Conservation (phyloP, 2,888 invertebrate genomes). For the Notodromas monacha region DNA sequence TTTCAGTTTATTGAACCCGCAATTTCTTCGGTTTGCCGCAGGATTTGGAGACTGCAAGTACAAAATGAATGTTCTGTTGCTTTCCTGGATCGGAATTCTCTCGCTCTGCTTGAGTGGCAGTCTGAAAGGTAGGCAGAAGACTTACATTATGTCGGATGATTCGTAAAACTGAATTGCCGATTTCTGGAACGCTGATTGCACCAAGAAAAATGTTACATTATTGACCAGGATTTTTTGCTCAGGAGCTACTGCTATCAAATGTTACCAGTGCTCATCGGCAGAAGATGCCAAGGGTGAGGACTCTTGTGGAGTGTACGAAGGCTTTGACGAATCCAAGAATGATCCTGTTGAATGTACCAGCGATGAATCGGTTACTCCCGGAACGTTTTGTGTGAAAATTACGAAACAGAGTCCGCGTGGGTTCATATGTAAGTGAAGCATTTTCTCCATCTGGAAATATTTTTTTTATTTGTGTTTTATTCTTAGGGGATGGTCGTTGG, state of each 20-base stretch:
- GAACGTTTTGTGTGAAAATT: slow-evolving; percentile 80
- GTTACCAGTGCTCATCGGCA: slow-evolving; percentile 71
- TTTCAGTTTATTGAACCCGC: no score
- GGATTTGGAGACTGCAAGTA: no score
- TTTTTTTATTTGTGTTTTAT: neutral
- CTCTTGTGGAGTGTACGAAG: slow-evolving; percentile 58
- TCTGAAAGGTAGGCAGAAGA: no score
- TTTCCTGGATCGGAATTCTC: no score
- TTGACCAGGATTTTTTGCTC: no score
- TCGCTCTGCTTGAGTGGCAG: no score
- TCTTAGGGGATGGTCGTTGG: slow-evolving; percentile 78
- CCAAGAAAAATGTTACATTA: no score
- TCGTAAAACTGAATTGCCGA: no score
- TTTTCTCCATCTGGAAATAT: neutral
- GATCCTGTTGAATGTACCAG: slow-evolving; percentile 73
- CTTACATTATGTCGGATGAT: no score
- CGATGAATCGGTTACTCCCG: slow-evolving; percentile 72
- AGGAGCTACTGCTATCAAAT: slow-evolving; percentile 27
- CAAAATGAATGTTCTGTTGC: no score
- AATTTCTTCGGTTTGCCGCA: no score
- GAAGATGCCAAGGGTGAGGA: slow-evolving; percentile 46
- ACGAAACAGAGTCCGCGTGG: slow-evolving; percentile 74
- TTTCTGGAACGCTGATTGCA: no score
- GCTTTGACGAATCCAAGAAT: slow-evolving; percentile 48
- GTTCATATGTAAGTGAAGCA: slow-evolving; percentile 65